Evolutionary conservation across 1,140 invertebrate genomes (phyloP), one percentile per base, ranked within the genome.

Genomic region (Drosophila orena): DNA sequence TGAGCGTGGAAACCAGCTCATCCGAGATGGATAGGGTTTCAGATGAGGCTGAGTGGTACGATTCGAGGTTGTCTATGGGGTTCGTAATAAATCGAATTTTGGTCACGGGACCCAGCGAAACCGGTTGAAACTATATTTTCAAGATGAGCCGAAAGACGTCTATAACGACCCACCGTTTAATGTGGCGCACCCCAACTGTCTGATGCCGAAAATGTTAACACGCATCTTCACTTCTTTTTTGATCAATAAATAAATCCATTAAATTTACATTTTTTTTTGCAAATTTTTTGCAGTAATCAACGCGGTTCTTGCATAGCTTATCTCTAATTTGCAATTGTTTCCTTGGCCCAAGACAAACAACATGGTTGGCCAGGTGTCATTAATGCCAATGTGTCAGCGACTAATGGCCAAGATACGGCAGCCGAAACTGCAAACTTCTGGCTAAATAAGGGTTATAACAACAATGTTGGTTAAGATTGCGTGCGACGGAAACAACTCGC

Each of bases 1-100:
- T 70, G 65, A 70, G 43, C 35, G 35, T 40, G 20, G 15, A 70
- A 70, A 71, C 68, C 68, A 57, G 68, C 70, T 57, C 43, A 24
- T 10, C n/a, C 34, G 27, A 15, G 61, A 20, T 66, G 37, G 46
- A 65, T 43, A 37, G 52, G 50, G 47, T 69, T 69, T 44, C 49
- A 30, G 40, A 46, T 69, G 22, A 35, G 38, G 35, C 40, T 30
- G 40, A 46, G 27, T 69, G 50, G 50, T 70, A 56, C 64, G 64
- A 52, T 24, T 24, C 3, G 22, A 24, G 24, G 24, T 24, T 68
- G 17, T 49, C 68, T 70, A 70, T 70, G 53, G 57, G 65, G 57
- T 49, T 65, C 35, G 50, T 57, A 70, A 47, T 57, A 49, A 65
- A 53, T 68, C 46, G 60, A 20, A 35, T 37, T 52, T 38, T 40